Percentiles rank a stretch among this genome's conserved stretches.
Conservation (phyloP, 2,888 invertebrate genomes). For the Liodrosophila aerea region DNA sequence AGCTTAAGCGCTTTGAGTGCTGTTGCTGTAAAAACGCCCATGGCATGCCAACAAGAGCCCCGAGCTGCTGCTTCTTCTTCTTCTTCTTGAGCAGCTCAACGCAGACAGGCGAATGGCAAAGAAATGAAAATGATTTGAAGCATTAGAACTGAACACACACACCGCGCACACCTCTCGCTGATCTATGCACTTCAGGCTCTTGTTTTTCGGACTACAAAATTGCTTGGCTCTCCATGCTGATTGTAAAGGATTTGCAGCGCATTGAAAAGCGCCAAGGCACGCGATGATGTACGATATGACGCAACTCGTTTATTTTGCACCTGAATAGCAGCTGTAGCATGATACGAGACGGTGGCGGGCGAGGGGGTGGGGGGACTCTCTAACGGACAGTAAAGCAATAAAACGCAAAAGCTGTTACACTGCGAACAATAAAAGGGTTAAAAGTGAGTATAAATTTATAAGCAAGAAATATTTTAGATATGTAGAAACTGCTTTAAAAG, state of each 20-base stretch:
- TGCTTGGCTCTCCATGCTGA: constrained; percentile 50
- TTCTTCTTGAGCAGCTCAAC: constrained; percentile 45
- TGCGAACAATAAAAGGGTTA: too few species aligned
- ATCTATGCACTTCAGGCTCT: neutral
- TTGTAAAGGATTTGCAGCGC: constrained; percentile 69
- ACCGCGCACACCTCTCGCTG: too few species aligned
- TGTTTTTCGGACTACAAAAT: constrained; percentile 54
- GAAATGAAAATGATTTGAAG: constrained; percentile 75
- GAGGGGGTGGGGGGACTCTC: too few species aligned
- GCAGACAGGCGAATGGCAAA: constrained; percentile 48
- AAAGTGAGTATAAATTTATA: too few species aligned
- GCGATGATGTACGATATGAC: constrained; percentile 63
- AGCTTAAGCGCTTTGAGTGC: constrained; percentile 63
- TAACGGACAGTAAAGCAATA: too few species aligned
- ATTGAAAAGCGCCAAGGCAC: constrained; percentile 60
- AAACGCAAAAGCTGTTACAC: neutral
- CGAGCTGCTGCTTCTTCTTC: too few species aligned
- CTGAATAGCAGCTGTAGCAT: constrained; percentile 36
- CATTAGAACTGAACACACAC: constrained; percentile 53
- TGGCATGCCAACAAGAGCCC: constrained; percentile 14
- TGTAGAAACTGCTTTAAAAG: too few species aligned
- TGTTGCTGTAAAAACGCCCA: constrained; percentile 52
- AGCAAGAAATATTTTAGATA: too few species aligned
- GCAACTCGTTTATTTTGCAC: constrained; percentile 64
- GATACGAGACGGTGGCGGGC: too few species aligned